Base-by-base conservation (phyloP, 2,888 invertebrate species). In the Dasysyrphus albostriatus region DNA sequence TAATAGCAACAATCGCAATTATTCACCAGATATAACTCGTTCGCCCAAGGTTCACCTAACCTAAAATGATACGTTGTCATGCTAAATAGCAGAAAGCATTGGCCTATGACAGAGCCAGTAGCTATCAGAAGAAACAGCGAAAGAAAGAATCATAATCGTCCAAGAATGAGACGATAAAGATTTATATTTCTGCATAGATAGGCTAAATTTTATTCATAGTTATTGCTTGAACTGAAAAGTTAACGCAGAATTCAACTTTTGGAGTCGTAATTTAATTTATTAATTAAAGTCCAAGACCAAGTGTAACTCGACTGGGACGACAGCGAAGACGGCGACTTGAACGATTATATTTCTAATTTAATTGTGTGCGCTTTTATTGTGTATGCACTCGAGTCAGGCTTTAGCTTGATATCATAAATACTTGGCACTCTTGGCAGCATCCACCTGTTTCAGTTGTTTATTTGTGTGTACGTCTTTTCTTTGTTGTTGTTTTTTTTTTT, bases 11-110 rank as follows among this genome's bases (percentile, higher is more conserved):
- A 44, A 56, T 76, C 72, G 42, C 37, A 56, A 42, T 69, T 37
- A 70, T n/a, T 51, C 19, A 44, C 44, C n/a, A 63, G 81, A 58
- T 75, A 72, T 65, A 61, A 58, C 70, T 72, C 47, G 58, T 49
- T 72, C 42, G 79, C 69, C 73, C 73, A 79, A 73, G 32, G 51
- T 61, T 72, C 47, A 87, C 77, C 83, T 83, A 88, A 88, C 78
- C 85, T 85, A 70, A 85, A 85, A 74, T 51, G 37, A 65, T 77
- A 39, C 65, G 65, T 56, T 76, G 75, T 76, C 76, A 51, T 58
- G 70, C 37, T 65, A 72, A 61, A 63, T 44, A 29, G 19, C 58
- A 77, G 39, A 54, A 54, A 54, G n/a, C 29, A 32, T 54, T 54
- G 7, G 54, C 54, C 29, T 54, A 29, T 37, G 58, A 24, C 39